Base-by-base conservation (phyloP, 2,888 invertebrate species). In the Luperina nickerlii region DNA sequence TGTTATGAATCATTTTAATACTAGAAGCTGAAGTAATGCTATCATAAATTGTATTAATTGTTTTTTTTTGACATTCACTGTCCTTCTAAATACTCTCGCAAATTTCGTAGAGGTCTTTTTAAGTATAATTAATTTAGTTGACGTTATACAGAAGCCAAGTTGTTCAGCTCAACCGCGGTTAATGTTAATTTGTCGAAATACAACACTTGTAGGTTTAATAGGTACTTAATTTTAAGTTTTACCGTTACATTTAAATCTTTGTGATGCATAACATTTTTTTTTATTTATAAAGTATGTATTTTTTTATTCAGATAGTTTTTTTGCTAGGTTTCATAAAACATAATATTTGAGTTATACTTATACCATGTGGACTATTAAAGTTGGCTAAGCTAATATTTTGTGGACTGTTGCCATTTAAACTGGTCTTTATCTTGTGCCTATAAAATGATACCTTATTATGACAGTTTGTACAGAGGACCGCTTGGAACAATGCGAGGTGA, bases 391-490 rank as follows among this genome's bases (percentile, higher is more conserved):
- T 81, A 69, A 82, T 85, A 86, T 84, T 88, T 87, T 88, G 93
- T 93, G 93, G 90, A 91, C 93, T 93, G 94, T 93, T 93, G 92
- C 92, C 92, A 90, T 89, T 88, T 81, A 84, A 54, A 74, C 62
- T 77, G 88, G 90, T 90, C 90, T 90, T 88, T 90, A 85, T 88
- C 93, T 95, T 95, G 96, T 95, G 95, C 95, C 91, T 93, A 91
- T 93, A 93, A 94, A 95, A 94, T 94, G 92, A 91, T 92, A 93
- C 94, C 94, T 94, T 87, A 84, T 86, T 89, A 93, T 95, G 95
- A 90, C 93, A 95, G 96, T 94, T 92, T 96, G 96, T 95, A 95
- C 94, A 96, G 95, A 92, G 93, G 94, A 92, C 93, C 94, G 96
- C 93, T 93, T 94, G 96, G 93, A 93, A 88, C 93, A 92, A 93